Evolutionary conservation across 2,113 vertebrate species (phyloP).

Genomic region (Acanthochromis polyacanthus): DNA sequence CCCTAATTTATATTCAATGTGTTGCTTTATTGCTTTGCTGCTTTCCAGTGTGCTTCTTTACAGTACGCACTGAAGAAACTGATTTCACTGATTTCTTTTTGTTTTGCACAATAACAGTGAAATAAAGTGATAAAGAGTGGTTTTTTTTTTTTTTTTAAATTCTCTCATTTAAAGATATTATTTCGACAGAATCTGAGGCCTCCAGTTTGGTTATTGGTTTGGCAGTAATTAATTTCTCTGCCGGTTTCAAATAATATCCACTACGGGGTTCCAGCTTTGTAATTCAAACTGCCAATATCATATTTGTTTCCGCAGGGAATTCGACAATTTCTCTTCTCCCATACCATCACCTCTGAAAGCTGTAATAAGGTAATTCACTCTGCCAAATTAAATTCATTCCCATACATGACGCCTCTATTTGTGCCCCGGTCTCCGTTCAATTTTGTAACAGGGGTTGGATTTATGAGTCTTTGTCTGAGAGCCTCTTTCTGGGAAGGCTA

Average conservation of each 20-base stretch:
- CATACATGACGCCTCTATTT: constrained; percentile 64
- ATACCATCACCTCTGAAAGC: constrained; percentile 47
- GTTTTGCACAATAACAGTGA: constrained; percentile 6
- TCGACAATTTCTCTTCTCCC: constrained; percentile 36
- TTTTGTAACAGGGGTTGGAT: constrained; percentile 70
- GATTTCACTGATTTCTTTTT: background rate
- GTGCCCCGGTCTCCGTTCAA: constrained; percentile 46
- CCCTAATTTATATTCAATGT: constrained; percentile 51
- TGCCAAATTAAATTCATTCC: constrained; percentile 75
- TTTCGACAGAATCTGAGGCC: background rate
- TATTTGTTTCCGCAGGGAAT: constrained; percentile 58
- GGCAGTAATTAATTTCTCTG: constrained; percentile 57
- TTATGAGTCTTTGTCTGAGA: constrained; percentile 77
- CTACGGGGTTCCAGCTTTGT: constrained; percentile 45
- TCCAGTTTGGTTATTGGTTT: constrained; percentile 45
- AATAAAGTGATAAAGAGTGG: background rate
- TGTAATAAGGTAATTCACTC: constrained; percentile 72
- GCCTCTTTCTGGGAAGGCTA: constrained; percentile 60
- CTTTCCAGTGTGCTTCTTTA: constrained; percentile 10
- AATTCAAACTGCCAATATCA: constrained; percentile 52
- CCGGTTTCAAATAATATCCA: constrained; percentile 22
- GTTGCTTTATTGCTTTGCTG: constrained; percentile 40
- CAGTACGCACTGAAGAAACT: background rate
- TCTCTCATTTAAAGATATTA: constrained; percentile 13
- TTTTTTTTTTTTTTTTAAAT: background rate